Percentiles rank a stretch among this genome's conserved stretches.
phyloP scores from a whole-genome alignment of 2,888 invertebrate species.

The Nomada lathburiana region DNA sequence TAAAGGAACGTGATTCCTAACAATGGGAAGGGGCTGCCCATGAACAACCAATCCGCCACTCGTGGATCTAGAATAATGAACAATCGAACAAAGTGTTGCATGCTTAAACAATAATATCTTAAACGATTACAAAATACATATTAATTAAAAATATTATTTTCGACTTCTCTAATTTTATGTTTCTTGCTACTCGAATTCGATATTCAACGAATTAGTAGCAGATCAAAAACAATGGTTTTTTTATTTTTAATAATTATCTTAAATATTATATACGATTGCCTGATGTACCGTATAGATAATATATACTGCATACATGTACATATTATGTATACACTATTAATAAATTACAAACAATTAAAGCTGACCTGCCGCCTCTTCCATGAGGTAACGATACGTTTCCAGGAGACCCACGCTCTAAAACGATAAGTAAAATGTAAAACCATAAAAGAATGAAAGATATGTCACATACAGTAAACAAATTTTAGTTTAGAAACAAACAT shows the following conservation, averaged over 20 bases:
- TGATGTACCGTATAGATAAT: too few relatives aligned
- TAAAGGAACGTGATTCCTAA: conserved; percentile 74
- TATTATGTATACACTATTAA: too few relatives aligned
- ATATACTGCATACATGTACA: too few relatives aligned
- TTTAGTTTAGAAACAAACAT: too few relatives aligned
- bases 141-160: neutral
- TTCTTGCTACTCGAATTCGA: too few relatives aligned
- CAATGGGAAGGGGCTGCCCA: conserved; percentile 78
- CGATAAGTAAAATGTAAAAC: conserved; percentile 11
- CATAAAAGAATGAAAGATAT: neutral
- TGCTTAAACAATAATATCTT: neutral
- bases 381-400: conserved; percentile 79
- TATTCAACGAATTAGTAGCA: too few relatives aligned
- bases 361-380: conserved; percentile 80
- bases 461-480: too few relatives aligned
- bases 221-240: too few relatives aligned
- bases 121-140: neutral
- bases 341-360: neutral
- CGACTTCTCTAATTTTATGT: too few relatives aligned
- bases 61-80: conserved; percentile 76
- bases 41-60: conserved; percentile 80
- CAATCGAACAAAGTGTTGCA: neutral
- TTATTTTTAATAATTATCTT: too few relatives aligned
- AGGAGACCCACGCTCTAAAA: conserved; percentile 67
- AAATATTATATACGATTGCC: too few relatives aligned